Conservation (phyloP, 2,797 vertebrate species). For the Leptoclinus maculatus region DNA sequence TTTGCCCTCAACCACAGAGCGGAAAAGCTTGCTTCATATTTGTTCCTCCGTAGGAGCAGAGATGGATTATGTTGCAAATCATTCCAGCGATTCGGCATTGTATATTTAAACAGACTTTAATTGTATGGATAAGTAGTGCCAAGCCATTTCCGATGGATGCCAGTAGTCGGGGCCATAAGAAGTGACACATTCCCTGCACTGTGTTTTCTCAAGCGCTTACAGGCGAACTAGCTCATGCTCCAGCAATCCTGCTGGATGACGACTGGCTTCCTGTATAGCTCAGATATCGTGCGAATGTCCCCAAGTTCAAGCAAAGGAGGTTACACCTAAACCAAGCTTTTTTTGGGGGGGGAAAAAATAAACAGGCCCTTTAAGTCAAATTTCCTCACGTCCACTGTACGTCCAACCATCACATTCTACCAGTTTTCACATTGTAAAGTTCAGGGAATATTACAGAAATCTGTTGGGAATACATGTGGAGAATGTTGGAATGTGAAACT, state of each 20-base stretch:
- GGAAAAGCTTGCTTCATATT: constrained; percentile 76
- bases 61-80: constrained; percentile 77
- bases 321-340: constrained; percentile 26
- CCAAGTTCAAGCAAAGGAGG: constrained; percentile 42
- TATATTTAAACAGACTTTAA: constrained; percentile 77
- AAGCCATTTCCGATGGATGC: constrained; percentile 76
- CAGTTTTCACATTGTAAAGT: background rate
- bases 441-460: constrained; percentile 2
- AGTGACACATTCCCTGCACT: constrained; percentile 72
- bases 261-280: constrained; percentile 63
- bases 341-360: background rate
- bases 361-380: background rate
- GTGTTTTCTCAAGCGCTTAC: constrained; percentile 73
- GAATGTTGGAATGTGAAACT: background rate
- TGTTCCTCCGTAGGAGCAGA: constrained; percentile 67
- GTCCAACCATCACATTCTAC: background rate
- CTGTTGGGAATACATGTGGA: background rate
- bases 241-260: constrained; percentile 55
- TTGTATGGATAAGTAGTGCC: constrained; percentile 78
- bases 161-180: constrained; percentile 70
- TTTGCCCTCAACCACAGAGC: constrained; percentile 66
- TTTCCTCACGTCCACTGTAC: background rate
- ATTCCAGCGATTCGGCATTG: constrained; percentile 70
- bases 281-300: constrained; percentile 54
- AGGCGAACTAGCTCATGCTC: constrained; percentile 60